Base-by-base conservation (phyloP, 2,797 vertebrate species). In the Muscicapa comitata region DNA sequence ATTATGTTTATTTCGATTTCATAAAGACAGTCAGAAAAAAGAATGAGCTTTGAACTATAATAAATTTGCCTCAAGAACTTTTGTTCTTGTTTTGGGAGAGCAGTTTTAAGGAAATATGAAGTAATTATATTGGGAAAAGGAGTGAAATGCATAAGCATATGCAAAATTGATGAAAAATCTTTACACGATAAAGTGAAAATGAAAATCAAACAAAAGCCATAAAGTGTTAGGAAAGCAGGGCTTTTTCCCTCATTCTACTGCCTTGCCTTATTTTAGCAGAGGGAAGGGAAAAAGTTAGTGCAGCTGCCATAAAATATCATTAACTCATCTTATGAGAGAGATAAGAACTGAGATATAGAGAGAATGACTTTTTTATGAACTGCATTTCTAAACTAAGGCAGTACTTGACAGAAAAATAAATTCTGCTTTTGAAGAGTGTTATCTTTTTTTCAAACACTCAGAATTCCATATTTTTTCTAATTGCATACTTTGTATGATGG, bases 21-120 rank as follows among this genome's bases (percentile, higher is more conserved):
- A 71, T 94, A 55, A 93, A 89, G 91, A 79, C 35, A 71, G 58
- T 59, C 25, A 68, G 38, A 37, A 70, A 84, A 76, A 65, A 68
- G 29, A 79, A 17, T 4, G 6, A 80, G 73, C 40, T 85, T 82
- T 87, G 57, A 91, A 50, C 55, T 71, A 23, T 73, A 62, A 85
- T 48, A 61, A 70, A 85, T 89, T 87, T 91, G 43, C 78, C 63
- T 87, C 74, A 48, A 86, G 66, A 94, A 82, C 42, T 73, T 92
- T 51, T 79, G 20, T 42, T 90, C 74, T 70, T 84, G 16, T 86
- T 92, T 76, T 43, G 48, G 47, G 26, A 70, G 66, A 54, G 11
- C 45, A 82, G 10, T 91, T 91, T 89, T 89, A 73, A 70, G 67
- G 37, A 89, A 91, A 73, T 43, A 11, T 35, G 47, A 76, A 79